These are phyloP conservation scores for Nasalis larvatus DNA, from an alignment of 2,113 vertebrate species.

Conservation along the genomic window DNA sequence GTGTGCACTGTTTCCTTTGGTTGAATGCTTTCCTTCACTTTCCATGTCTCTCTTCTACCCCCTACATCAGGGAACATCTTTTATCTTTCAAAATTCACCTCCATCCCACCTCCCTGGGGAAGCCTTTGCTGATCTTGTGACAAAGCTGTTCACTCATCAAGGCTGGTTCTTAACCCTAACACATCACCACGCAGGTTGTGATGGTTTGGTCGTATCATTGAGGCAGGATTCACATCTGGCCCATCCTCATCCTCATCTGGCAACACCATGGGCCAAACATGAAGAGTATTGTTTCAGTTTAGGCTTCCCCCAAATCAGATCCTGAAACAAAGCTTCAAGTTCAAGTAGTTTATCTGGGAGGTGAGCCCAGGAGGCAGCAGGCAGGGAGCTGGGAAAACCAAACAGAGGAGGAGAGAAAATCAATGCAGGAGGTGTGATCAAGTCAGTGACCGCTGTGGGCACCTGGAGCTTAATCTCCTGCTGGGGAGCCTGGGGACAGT, in stretches of 20 bases:
- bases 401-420: background rate
- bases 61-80: background rate
- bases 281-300: background rate
- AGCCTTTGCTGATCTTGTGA: background rate
- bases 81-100: background rate
- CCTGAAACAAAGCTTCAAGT: background rate
- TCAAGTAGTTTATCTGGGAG: background rate
- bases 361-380: background rate
- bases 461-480: background rate
- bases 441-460: background rate
- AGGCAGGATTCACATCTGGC: background rate
- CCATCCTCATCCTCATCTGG: background rate
- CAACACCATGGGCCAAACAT: background rate
- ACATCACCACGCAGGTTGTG: background rate
- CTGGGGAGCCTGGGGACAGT: no score
- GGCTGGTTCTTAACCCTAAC: background rate
- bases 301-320: background rate
- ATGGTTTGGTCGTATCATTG: background rate
- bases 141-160: background rate
- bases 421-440: background rate
- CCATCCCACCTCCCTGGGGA: background rate
- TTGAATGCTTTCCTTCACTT: background rate
- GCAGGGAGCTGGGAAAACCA: background rate
- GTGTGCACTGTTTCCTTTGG: background rate
- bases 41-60: background rate